Evolutionary conservation across 2,888 invertebrate species (phyloP).

Genomic region (Troides oblongomaculatus): DNA sequence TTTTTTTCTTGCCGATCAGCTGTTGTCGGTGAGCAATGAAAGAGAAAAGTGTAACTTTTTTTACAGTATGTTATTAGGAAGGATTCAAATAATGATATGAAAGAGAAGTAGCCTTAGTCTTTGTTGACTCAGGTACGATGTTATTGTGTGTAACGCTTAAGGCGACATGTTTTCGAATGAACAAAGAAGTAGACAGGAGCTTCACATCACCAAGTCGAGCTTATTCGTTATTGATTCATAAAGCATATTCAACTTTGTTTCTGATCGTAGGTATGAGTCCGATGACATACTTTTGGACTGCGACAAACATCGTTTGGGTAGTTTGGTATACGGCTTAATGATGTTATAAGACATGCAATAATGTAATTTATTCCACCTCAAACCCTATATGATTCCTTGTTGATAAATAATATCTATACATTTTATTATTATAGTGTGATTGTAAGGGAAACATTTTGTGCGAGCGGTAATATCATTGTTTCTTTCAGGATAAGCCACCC

Average conservation of each 20-base stretch:
- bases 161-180: not conserved
- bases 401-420: no score
- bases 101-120: not conserved
- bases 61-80: not conserved
- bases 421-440: no score
- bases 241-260: slow-evolving; percentile 20
- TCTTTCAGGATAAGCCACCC: not conserved
- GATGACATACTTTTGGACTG: slow-evolving; percentile 34
- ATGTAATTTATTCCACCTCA: slow-evolving; percentile 9
- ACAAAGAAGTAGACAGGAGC: not conserved
- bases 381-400: not conserved
- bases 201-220: not conserved
- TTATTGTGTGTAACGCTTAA: not conserved
- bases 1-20: not conserved
- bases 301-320: slow-evolving; percentile 28
- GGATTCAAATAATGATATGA: not conserved
- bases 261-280: slow-evolving; percentile 29
- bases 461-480: not conserved
- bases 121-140: not conserved
- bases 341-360: slow-evolving; percentile 10
- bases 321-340: slow-evolving; percentile 31
- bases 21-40: slow-evolving; percentile 6
- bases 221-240: slow-evolving; percentile 11
- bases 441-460: no score
- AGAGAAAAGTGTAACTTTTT: not conserved